phyloP scores from a whole-genome alignment of 2,888 invertebrate genomes.

The Siphlonurus alternatus region DNA sequence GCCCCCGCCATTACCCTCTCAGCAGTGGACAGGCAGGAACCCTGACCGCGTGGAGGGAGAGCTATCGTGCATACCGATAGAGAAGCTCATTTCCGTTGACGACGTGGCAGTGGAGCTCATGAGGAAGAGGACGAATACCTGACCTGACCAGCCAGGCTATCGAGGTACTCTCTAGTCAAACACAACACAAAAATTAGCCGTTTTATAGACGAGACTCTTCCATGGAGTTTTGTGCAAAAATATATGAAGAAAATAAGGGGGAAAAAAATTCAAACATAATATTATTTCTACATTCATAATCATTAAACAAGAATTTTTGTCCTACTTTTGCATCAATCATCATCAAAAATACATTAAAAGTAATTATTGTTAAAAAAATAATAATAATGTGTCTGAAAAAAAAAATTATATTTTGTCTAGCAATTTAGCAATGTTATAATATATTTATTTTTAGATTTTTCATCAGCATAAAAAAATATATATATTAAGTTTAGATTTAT shows the following conservation, averaged over 20 bases:
- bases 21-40: slow-evolving; percentile 13
- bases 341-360: not conserved
- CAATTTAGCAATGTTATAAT: not conserved
- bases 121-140: slow-evolving; percentile 13
- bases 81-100: slow-evolving; percentile 41
- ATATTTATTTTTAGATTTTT: not conserved
- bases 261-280: not conserved
- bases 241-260: too few species aligned
- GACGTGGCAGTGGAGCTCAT: slow-evolving; percentile 25
- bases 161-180: slow-evolving; percentile 1
- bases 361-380: too few species aligned
- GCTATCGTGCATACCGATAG: slow-evolving; percentile 68
- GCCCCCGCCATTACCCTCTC: slow-evolving; percentile 12
- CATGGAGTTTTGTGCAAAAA: slow-evolving; percentile 3
- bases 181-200: not conserved
- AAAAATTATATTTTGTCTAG: not conserved
- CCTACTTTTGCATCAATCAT: not conserved
- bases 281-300: too few species aligned
- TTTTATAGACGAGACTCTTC: slow-evolving; percentile 7
- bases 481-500: not conserved
- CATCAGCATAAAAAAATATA: not conserved
- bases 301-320: too few species aligned
- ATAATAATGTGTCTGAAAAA: too few species aligned
- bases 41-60: slow-evolving; percentile 53
- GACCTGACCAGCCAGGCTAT: too few species aligned